A percentile compares a stretch with the other conserved stretches of the same genome.
phyloP scores from a whole-genome alignment of 1,140 invertebrate species.

The Drosophila bifasciata region DNA sequence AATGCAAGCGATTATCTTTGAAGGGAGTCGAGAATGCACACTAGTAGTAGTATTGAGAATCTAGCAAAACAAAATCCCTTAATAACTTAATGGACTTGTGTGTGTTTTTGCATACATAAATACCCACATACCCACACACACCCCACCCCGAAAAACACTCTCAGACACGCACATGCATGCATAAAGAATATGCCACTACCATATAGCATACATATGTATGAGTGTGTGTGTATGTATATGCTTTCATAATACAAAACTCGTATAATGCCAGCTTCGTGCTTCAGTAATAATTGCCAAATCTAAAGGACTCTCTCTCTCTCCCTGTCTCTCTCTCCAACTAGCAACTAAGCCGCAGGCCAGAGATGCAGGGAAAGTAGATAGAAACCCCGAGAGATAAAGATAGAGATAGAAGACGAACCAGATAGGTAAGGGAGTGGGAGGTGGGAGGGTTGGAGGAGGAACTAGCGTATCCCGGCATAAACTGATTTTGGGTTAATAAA shows the following conservation, averaged over 20 bases:
- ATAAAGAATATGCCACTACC: constrained; percentile 14
- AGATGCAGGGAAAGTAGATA: constrained; percentile 18
- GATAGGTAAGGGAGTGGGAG: too few relatives aligned
- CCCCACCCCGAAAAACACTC: constrained; percentile 11
- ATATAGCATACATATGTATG: constrained; percentile 20
- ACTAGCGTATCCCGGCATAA: constrained; percentile 45
- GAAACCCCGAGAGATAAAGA: too few relatives aligned
- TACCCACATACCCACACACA: too few relatives aligned
- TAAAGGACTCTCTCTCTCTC: constrained; percentile 26
- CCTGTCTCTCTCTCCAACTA: not conserved
- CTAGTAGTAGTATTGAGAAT: constrained; percentile 54
- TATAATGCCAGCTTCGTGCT: constrained; percentile 53
- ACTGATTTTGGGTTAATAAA: constrained; percentile 79
- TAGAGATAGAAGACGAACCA: not conserved
- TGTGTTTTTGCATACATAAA: constrained; percentile 61
- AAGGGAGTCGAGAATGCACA: constrained; percentile 36
- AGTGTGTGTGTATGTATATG: too few relatives aligned
- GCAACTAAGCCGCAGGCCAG: constrained; percentile 11
- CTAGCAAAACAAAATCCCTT: constrained; percentile 70
- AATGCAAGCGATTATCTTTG: constrained; percentile 52
- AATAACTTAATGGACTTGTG: constrained; percentile 81
- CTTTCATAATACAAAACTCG: constrained; percentile 40
- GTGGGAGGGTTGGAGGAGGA: not conserved
- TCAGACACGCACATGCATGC: constrained; percentile 29
- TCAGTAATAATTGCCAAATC: constrained; percentile 68